These are phyloP conservation scores for Carcina quercana DNA, from an alignment of 2,888 invertebrate genomes.

Conservation along the genomic window DNA sequence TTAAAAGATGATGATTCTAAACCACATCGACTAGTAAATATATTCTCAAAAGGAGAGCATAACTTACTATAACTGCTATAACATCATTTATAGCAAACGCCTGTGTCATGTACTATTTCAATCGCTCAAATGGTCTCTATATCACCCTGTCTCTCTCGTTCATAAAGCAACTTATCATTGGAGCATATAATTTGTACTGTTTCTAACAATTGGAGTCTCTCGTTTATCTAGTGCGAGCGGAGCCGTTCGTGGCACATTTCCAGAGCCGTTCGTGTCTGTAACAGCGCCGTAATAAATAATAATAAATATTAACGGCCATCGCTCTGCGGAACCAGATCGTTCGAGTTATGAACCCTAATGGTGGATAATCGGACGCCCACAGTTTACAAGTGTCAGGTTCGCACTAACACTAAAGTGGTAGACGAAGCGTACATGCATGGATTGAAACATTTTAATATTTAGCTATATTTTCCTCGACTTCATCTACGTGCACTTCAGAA, in stretches of 20 bases:
- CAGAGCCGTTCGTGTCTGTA: constrained; percentile 11
- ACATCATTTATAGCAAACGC: no score
- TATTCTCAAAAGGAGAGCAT: no score
- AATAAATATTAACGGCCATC: constrained; percentile 22
- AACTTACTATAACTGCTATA: no score
- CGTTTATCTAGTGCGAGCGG: constrained; percentile 9
- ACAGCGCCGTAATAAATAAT: constrained; percentile 24
- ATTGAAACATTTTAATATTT: no score
- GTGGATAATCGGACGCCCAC: constrained; percentile 16
- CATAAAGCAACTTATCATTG: constrained; percentile 1
- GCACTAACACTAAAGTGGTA: no score
- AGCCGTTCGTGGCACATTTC: constrained; percentile 6
- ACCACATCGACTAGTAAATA: no score
- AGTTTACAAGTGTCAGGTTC: constrained; percentile 15
- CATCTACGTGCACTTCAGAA: no score
- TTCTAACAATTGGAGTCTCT: constrained; percentile 8
- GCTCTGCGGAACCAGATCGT: constrained; percentile 6
- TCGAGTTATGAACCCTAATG: constrained; percentile 10
- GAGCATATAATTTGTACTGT: constrained; percentile 3
- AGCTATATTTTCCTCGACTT: no score
- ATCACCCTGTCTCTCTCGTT: background rate
- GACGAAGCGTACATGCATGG: no score
- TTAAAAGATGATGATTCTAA: no score
- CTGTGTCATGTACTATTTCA: no score
- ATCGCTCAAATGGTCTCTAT: no score